phyloP scores from a whole-genome alignment of 2,888 invertebrate genomes.

The Seladonia tumulorum region DNA sequence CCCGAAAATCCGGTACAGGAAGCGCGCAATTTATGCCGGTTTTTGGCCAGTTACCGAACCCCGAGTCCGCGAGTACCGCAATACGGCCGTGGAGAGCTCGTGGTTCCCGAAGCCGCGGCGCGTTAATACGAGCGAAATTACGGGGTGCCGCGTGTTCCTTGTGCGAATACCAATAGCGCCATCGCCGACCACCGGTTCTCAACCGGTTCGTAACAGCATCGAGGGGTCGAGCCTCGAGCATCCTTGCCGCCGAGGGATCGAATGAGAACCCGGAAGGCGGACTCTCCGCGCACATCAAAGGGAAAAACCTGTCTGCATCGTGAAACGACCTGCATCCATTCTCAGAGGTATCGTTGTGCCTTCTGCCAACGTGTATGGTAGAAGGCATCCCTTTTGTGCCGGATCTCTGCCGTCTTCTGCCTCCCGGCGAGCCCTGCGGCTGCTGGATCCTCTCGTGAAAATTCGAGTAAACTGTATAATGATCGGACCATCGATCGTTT shows the following conservation, averaged over 20 bases:
- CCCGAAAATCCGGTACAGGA: slow-evolving; percentile 45
- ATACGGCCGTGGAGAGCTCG: slow-evolving; percentile 51
- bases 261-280: slow-evolving; percentile 73
- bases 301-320: slow-evolving; percentile 73
- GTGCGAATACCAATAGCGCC: slow-evolving; percentile 46
- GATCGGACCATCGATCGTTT: not conserved
- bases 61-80: slow-evolving; percentile 34
- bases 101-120: slow-evolving; percentile 39
- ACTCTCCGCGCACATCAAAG: slow-evolving; percentile 51
- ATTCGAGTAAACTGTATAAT: not conserved
- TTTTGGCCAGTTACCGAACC: slow-evolving; percentile 35
- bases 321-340: slow-evolving; percentile 70
- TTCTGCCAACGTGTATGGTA: slow-evolving; percentile 49
- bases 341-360: slow-evolving; percentile 49
- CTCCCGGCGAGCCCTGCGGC: not conserved
- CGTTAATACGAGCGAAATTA: slow-evolving; percentile 62
- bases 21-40: slow-evolving; percentile 38
- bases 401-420: slow-evolving; percentile 26
- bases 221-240: not conserved
- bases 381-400: slow-evolving; percentile 43
- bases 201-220: slow-evolving; percentile 7
- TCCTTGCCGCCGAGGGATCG: not conserved
- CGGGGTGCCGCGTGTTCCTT: slow-evolving; percentile 49
- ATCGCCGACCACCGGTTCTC: slow-evolving; percentile 51
- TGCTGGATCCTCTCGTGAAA: not conserved